Base-by-base conservation (phyloP, 2,113 vertebrate species). In the Lagenorhynchus albirostris region DNA sequence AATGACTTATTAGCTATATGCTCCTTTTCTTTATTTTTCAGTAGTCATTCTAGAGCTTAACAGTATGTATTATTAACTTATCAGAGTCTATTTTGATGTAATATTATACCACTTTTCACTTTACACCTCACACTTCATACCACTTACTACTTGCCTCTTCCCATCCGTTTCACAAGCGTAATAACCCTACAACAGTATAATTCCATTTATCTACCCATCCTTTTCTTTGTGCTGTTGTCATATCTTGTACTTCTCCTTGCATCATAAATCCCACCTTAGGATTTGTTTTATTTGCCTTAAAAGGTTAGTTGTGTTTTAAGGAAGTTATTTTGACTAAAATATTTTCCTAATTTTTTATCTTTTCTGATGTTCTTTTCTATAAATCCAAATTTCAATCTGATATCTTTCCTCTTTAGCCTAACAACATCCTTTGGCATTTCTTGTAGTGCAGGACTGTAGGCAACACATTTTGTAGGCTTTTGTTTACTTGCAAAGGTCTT, bases 271-370 rank as follows among this genome's bases (percentile, higher is more conserved):
- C 13, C 1, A n/a, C 8, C 6, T 50, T 95, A 89, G 9, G 13
- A 50, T 95, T 89, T 95, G 31, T 76, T 87, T 92, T 76, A n/a
- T 77, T 89, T 71, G 5, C 36, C 81, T 84, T 89, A 84, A n/a
- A 88, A 3, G 55, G 73, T 74, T 76, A 79, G 58, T 83, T 73
- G 38, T 76, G 50, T 60, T 96, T 92, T 68, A 38, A 87, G 88
- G 50, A 87, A 87, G n/a, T 91, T 68, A 68, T 67, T 8, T 68
- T 91, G 60, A 76, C 73, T 23, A 73, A 91, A 67, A 68, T 87
- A 55, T 41, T 91, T 94, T 44, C 29, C 55, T 44, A 70, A 58
- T 84, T 84, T 38, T 80, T 89, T 94, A 73, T 23, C 23, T 79
- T 89, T 47, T 55, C 23, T 94, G 26, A n/a, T 96, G 3, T 82